Percentiles rank a stretch among this genome's conserved stretches.
Conservation (phyloP, 23 tunicate genomes). For the Halocynthia roretzi region DNA sequence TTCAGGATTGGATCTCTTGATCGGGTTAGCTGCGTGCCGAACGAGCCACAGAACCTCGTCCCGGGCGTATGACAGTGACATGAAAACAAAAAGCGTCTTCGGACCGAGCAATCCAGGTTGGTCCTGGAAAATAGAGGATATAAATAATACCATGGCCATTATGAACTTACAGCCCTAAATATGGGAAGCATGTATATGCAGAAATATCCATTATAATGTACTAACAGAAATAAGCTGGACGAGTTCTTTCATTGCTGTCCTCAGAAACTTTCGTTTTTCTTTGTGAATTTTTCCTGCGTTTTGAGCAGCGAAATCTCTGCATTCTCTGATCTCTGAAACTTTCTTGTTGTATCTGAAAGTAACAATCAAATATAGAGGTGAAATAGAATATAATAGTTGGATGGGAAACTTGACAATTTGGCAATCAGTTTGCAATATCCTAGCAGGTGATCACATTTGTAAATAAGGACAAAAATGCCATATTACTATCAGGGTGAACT, state of each 20-base stretch:
- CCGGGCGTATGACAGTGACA: conserved; percentile 66
- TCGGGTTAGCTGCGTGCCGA: conserved; percentile 54
- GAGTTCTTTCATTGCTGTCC: conserved; percentile 76
- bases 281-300: conserved; percentile 63
- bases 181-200: no score
- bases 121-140: conserved; percentile 41
- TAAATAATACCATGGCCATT: no score
- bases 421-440: no score
- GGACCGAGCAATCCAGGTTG: conserved; percentile 98
- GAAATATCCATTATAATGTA: background rate
- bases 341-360: conserved; percentile 76
- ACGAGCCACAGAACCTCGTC: conserved; percentile 88
- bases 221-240: conserved; percentile 63
- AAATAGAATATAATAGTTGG: no score
- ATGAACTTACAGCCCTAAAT: no score
- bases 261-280: conserved; percentile 73
- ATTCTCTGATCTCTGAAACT: conserved; percentile 81
- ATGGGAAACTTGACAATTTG: no score
- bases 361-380: no score
- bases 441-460: no score
- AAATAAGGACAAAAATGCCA: no score
- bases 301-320: conserved; percentile 71
- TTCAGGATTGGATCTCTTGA: conserved; percentile 75
- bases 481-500: no score
- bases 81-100: conserved; percentile 79